Conservation (phyloP, 2,797 vertebrate species). For the Gambelia wislizenii region DNA sequence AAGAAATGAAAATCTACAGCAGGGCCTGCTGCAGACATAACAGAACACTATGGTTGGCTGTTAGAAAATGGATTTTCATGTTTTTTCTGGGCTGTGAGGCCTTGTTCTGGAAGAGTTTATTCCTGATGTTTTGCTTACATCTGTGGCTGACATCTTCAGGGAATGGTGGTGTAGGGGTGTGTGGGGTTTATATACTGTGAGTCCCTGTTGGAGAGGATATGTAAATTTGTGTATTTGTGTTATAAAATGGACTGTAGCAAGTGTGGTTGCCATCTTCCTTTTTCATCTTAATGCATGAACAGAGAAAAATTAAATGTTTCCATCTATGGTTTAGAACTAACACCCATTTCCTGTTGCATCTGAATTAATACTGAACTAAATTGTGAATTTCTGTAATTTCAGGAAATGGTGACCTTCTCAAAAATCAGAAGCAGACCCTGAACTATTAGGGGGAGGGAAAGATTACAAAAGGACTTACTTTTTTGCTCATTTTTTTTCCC, state of each 20-base stretch:
- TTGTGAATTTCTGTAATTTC: neutral
- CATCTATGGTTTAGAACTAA: neutral
- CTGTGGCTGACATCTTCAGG: too few relatives aligned
- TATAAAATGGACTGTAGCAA: neutral
- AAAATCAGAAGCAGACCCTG: neutral
- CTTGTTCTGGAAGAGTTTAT: too few relatives aligned
- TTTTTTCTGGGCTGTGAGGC: too few relatives aligned
- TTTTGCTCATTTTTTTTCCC: neutral
- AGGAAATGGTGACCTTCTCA: neutral
- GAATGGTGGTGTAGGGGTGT: too few relatives aligned
- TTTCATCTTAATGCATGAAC: neutral
- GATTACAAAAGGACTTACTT: neutral
- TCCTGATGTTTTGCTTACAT: too few relatives aligned
- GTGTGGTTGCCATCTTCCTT: neutral
- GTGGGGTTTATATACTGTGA: too few relatives aligned
- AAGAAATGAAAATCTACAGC: too few relatives aligned
- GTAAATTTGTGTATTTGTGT: too few relatives aligned
- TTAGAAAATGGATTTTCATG: neutral
- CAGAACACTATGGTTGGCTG: neutral
- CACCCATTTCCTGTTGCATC: neutral
- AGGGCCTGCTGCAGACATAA: neutral
- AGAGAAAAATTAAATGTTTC: neutral
- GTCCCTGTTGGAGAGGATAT: too few relatives aligned
- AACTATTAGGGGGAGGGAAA: neutral
- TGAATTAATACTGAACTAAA: neutral